phyloP scores from a whole-genome alignment of 2,888 invertebrate species.

The Gasteruption jaculator region DNA sequence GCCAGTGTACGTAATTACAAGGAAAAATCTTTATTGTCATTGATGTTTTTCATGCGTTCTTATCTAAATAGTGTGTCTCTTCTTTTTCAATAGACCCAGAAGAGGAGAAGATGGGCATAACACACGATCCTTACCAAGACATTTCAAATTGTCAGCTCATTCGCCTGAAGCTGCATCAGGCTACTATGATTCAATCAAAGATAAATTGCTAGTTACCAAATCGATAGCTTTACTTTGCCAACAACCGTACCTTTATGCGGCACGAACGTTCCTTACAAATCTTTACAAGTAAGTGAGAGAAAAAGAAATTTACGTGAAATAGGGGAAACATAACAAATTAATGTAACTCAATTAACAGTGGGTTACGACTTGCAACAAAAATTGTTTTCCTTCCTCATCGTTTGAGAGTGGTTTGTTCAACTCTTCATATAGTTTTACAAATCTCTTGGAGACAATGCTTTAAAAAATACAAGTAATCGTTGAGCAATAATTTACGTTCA shows the following conservation, averaged over 20 bases:
- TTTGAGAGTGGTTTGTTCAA: no score
- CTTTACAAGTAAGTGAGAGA: slow-evolving; percentile 76
- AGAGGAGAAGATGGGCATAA: slow-evolving; percentile 61
- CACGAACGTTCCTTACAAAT: slow-evolving; percentile 81
- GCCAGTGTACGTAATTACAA: slow-evolving; percentile 38
- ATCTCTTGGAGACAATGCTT: no score
- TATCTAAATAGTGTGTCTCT: no score
- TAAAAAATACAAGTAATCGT: slow-evolving; percentile 1
- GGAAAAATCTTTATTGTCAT: not conserved
- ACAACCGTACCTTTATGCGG: slow-evolving; percentile 83
- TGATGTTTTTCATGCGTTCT: slow-evolving; percentile 2
- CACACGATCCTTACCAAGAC: slow-evolving; percentile 82
- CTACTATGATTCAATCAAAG: slow-evolving; percentile 90
- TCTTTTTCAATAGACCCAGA: slow-evolving; percentile 36
- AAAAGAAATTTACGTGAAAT: no score
- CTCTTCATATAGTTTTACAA: no score
- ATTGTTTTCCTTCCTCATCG: not conserved
- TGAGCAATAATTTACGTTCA: not conserved
- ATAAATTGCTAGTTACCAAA: slow-evolving; percentile 93
- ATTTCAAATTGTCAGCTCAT: slow-evolving; percentile 80
- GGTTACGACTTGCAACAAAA: slow-evolving; percentile 1
- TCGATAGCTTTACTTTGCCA: slow-evolving; percentile 90
- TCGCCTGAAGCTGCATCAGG: slow-evolving; percentile 73
- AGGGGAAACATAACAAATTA: no score
- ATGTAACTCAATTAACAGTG: not conserved